Base-by-base conservation (phyloP, 92 coral and sea anemone genomes). In the Bergia sp. region DNA sequence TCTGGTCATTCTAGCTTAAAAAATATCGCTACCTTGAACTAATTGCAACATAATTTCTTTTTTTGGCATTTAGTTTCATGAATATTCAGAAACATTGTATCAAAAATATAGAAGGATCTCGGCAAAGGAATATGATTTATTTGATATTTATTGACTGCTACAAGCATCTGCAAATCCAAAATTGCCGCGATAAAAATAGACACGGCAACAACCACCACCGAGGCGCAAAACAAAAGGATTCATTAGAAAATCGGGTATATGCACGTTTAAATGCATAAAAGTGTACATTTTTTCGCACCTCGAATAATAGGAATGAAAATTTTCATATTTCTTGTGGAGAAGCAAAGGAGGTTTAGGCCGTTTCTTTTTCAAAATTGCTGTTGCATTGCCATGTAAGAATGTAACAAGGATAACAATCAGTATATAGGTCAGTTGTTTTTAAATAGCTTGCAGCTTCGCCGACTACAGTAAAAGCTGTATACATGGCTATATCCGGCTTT, bases 391-490 rank as follows among this genome's bases (percentile, higher is more conserved):
- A 73, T 73, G 36, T 73, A 66, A 66, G 73, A 66, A 66, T 66
- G 73, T 20, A 66, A 66, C 49, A 73, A 73, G 78, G 47, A 73
- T 73, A 73, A 36, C 43, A 36, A 73, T 73, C 78, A 73, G 78
- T 73, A 73, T 37, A 73, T 73, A 73, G 78, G 20, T 73, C n/a
- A n/a, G n/a, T n/a, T 73, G 78, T 73, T 73, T 73, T 73, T 73
- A 73, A 73, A 73, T 73, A 73, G 78, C 78, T 73, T 73, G 78
- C 78, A 29, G 78, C 78, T 73, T 73, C 78, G 78, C 78, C 44
- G 78, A 73, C 78, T 73, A 73, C 78, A 73, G 78, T 11, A 73
- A 73, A 73, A 73, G 44, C 36, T 73, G 78, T 73, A 73, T 73
- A 73, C 45, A 36, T 36, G 78, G 44, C 78, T 36, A 36, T 73